These are phyloP conservation scores for Sebastes kiyomatsui DNA, from an alignment of 2,797 vertebrate genomes.

Conservation along the genomic window DNA sequence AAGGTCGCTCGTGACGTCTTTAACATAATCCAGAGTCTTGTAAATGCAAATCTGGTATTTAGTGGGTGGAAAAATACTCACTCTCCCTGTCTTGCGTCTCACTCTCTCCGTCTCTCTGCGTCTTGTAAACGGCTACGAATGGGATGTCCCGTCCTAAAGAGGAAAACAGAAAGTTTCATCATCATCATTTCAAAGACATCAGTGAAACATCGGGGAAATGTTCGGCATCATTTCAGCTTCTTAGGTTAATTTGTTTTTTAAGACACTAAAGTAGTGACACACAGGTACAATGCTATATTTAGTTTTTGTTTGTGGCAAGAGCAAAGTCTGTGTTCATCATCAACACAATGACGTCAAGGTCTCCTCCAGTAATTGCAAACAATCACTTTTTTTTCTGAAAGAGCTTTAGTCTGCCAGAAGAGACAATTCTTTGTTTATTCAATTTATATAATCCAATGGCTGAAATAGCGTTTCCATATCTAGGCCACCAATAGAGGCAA, in stretches of 20 bases:
- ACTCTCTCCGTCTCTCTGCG: conserved; percentile 71
- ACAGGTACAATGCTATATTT: background rate
- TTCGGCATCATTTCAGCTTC: background rate
- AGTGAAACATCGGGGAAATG: background rate
- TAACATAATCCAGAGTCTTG: background rate
- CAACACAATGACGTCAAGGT: background rate
- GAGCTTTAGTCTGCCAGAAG: background rate
- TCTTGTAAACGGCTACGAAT: conserved; percentile 78
- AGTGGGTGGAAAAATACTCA: conserved; percentile 63
- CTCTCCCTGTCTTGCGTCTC: conserved; percentile 76
- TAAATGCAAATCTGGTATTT: background rate
- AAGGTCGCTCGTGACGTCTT: conserved; percentile 18
- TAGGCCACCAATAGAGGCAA: conserved; percentile 22
- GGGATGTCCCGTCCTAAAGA: conserved; percentile 79
- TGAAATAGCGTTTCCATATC: conserved; percentile 29
- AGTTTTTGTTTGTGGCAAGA: background rate
- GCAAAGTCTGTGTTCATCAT: background rate
- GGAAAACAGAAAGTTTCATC: background rate
- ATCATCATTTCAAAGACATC: background rate
- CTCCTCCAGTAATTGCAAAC: background rate
- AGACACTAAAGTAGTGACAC: background rate
- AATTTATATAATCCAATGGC: conserved; percentile 44
- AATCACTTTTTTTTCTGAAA: background rate
- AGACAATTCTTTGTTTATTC: conserved; percentile 30
- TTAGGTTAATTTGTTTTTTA: background rate